Base-by-base conservation (phyloP, 53 echinoderm and acorn worm species). In the Paelopatides confundens region DNA sequence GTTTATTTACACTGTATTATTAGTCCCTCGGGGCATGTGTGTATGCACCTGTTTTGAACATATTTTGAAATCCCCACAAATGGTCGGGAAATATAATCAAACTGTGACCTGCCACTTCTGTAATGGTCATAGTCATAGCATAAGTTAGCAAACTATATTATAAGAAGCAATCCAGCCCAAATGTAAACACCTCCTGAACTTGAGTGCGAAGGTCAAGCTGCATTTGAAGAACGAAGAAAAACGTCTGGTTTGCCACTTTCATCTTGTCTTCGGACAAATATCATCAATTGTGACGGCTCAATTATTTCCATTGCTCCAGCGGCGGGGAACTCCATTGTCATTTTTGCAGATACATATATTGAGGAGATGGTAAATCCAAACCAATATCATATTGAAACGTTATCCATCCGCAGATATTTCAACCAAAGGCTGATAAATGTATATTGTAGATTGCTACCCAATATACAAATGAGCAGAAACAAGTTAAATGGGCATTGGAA, bases 381-480 rank as follows among this genome's bases (percentile, higher is more conserved):
- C 6, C 32, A 74, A 37, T 87, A 74, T 29, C 77, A 76, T 33
- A 10, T 38, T 0, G 30, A 37, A 35, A n/a, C n/a, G n/a, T n/a
- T n/a, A n/a, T n/a, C n/a, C n/a, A n/a, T n/a, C n/a, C n/a, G 87
- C 35, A 84, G 92, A 30, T 96, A 96, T 90, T 90, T 96, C 21
- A 91, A 90, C 13, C 85, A 82, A 30, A 82, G 92, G 58, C 47
- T 96, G 39, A 86, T 93, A 69, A 84, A 89, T 70, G 90, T 81
- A 26, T 92, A 93, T 43, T 91, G 91, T 15, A 86, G 96, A 74
- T 93, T 66, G 91, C 81, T 93, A 93, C 95, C 26, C 95, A 95
- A 33, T 93, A 88, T 86, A 31, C 86, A 26, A 88, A 88, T 40
- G 91, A 95, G 65, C n/a, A n/a, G n/a, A n/a, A n/a, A n/a, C n/a